Conservation (phyloP, 1,140 invertebrate species). For the Steinernema feltiae region DNA sequence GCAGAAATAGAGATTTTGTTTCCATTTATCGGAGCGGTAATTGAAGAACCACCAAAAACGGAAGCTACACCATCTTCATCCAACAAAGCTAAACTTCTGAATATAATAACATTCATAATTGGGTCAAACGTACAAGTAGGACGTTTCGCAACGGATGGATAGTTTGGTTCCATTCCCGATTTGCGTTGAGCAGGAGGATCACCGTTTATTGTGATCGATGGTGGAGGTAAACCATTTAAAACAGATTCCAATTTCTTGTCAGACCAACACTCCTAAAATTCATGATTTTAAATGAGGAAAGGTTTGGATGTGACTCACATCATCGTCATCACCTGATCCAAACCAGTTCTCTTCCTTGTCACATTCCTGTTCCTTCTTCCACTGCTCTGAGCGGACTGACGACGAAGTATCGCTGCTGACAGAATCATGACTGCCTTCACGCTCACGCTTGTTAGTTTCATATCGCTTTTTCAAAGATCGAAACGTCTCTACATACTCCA, state of each 20-base stretch:
- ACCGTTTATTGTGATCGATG: not conserved
- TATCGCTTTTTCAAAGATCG: conserved; percentile 39
- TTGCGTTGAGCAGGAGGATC: conserved; percentile 25
- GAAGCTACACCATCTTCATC: conserved; percentile 45
- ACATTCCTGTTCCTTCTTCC: conserved; percentile 43
- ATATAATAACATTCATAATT: not conserved
- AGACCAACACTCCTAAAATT: not conserved
- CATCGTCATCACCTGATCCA: conserved; percentile 44
- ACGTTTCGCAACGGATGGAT: conserved; percentile 40
- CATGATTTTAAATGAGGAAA: no score
- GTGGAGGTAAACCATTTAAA: not conserved
- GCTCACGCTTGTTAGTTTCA: conserved; percentile 26
- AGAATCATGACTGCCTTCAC: not conserved
- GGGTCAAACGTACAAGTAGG: not conserved
- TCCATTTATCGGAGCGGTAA: conserved; percentile 19
- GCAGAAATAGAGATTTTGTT: conserved; percentile 15
- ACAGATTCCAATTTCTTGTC: not conserved
- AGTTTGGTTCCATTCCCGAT: conserved; percentile 46
- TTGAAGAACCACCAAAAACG: conserved; percentile 45
- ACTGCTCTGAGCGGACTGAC: conserved; percentile 27
- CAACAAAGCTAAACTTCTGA: conserved; percentile 33
- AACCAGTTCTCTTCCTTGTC: conserved; percentile 51
- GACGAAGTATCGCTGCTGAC: not conserved
- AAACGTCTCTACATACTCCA: conserved; percentile 53
- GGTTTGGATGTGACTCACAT: no score